phyloP scores from a whole-genome alignment of 1,140 invertebrate genomes.

The Geopemphigus sp. region DNA sequence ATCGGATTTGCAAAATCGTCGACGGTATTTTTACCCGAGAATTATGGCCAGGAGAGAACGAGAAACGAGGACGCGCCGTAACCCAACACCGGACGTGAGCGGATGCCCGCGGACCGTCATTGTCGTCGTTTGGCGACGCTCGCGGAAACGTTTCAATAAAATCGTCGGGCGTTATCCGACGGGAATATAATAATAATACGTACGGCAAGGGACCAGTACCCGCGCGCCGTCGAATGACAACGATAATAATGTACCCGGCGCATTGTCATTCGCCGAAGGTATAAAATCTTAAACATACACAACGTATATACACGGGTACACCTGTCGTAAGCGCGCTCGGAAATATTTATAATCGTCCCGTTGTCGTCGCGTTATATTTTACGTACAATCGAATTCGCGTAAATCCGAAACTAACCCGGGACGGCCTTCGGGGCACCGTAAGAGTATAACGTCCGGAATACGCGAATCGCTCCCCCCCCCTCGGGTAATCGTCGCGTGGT shows the following conservation, averaged over 20 bases:
- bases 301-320: no score
- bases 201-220: not conserved
- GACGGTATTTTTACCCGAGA: no score
- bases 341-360: no score
- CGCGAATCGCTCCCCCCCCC: no score
- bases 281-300: slow-evolving; percentile 9
- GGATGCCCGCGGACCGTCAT: slow-evolving; percentile 14
- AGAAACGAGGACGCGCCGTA: slow-evolving; percentile 18
- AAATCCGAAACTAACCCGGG: no score
- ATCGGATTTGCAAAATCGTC: no score
- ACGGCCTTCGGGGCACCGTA: no score
- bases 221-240: slow-evolving; percentile 3
- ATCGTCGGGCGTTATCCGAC: not conserved
- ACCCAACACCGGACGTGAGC: slow-evolving; percentile 34
- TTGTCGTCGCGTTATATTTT: no score
- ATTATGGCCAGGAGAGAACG: not conserved
- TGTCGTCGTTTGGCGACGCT: slow-evolving; percentile 5
- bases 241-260: slow-evolving; percentile 42
- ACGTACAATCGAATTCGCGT: no score
- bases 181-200: no score
- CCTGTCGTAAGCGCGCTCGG: slow-evolving; percentile 3
- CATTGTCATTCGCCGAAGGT: slow-evolving; percentile 32
- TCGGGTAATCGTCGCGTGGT: no score
- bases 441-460: no score
- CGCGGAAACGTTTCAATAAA: slow-evolving; percentile 37